phyloP scores from a whole-genome alignment of 2,113 vertebrate genomes.

The Gulo gulo region DNA sequence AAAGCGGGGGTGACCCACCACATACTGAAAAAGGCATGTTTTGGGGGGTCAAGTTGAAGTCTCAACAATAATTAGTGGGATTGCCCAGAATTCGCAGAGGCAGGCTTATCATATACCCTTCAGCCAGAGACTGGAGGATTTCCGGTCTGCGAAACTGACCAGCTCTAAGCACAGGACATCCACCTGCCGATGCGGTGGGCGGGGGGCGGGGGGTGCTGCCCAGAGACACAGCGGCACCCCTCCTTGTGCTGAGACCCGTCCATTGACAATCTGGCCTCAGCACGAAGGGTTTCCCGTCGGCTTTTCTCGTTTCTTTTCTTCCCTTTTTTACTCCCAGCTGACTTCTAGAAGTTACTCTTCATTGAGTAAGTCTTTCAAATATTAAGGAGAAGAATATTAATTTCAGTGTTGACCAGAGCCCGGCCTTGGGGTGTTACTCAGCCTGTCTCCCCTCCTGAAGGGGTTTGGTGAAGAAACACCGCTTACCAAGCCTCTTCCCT shows the following conservation, averaged over 20 bases:
- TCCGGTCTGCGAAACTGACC: not conserved
- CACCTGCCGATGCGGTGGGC: not conserved
- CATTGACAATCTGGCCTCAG: not conserved
- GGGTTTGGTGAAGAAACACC: slow-evolving; percentile 52
- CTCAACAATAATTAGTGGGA: not conserved
- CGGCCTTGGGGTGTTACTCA: not conserved
- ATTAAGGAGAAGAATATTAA: slow-evolving; percentile 32
- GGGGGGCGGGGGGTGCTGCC: not conserved
- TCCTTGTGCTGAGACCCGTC: not conserved
- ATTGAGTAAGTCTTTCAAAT: slow-evolving; percentile 48
- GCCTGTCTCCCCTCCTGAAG: slow-evolving; percentile 17
- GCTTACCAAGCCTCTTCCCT: not conserved
- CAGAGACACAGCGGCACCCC: not conserved
- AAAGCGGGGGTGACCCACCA: not conserved
- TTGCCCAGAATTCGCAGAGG: not conserved
- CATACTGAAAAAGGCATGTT: not conserved
- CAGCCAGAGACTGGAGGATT: not conserved
- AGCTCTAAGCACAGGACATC: not conserved
- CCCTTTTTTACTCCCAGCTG: not conserved
- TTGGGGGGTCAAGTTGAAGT: not conserved
- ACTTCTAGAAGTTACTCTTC: slow-evolving; percentile 35
- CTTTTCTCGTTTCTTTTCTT: not conserved
- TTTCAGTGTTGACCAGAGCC: not conserved
- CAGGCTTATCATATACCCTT: not conserved
- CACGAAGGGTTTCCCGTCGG: not conserved